phyloP scores from a whole-genome alignment of 2,113 vertebrate genomes.

The Macrotus californicus region DNA sequence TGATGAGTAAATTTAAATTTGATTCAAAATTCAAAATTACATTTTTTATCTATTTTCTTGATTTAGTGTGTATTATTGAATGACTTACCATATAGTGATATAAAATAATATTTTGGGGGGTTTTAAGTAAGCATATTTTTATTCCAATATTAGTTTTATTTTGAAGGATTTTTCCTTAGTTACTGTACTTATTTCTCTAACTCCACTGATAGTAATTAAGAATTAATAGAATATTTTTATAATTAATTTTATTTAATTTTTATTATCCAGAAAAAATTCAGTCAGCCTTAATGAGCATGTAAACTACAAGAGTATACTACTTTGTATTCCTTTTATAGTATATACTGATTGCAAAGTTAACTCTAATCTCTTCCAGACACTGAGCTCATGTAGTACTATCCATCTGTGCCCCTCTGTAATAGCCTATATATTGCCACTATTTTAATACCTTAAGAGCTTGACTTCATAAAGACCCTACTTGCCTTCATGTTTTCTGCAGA shows the following conservation, averaged over 20 bases:
- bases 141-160: background rate
- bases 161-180: background rate
- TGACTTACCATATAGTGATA: background rate
- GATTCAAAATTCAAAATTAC: background rate
- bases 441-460: background rate
- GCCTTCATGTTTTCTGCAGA: background rate
- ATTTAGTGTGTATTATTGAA: background rate
- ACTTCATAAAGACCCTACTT: background rate
- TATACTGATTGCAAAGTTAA: background rate
- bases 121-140: background rate
- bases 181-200: background rate
- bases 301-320: background rate
- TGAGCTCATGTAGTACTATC: background rate
- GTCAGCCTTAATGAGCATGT: background rate
- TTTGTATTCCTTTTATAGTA: background rate
- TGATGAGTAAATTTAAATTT: background rate
- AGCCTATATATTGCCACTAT: background rate
- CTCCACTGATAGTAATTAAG: background rate
- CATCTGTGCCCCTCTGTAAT: background rate
- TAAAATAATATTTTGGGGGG: background rate
- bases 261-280: background rate
- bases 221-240: background rate
- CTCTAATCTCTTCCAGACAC: background rate
- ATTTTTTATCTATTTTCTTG: background rate
- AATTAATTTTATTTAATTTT: constrained; percentile 12